Percentiles rank a stretch among this genome's conserved stretches.
phyloP scores from a whole-genome alignment of 1,140 invertebrate genomes.

The Lycorma delicatula region DNA sequence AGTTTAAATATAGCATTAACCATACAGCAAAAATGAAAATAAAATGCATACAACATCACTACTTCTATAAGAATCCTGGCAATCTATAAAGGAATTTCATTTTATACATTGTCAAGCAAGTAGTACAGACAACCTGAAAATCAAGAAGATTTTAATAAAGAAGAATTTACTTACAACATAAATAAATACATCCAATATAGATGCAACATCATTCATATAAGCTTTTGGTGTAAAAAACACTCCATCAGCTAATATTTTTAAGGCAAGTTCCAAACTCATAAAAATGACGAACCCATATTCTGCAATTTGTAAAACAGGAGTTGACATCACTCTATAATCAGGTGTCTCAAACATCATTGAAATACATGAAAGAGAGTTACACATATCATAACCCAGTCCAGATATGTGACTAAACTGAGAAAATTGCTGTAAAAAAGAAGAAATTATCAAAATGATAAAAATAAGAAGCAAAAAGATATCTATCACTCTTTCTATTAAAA shows the following conservation, averaged over 20 bases:
- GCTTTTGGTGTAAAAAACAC: constrained; percentile 99
- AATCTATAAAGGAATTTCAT: no score
- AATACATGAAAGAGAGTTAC: constrained; percentile 91
- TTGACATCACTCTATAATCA: constrained; percentile 75
- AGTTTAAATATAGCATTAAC: no score
- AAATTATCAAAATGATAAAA: no score
- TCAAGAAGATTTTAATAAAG: no score
- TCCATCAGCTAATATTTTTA: constrained; percentile 97
- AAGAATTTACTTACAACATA: constrained; percentile 85
- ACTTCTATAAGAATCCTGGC: no score
- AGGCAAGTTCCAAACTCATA: constrained; percentile 91
- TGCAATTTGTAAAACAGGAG: constrained; percentile 78
- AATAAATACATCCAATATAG: constrained; percentile 94
- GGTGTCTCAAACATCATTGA: constrained; percentile 99
- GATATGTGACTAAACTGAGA: constrained; percentile 92
- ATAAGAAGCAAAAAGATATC: no score
- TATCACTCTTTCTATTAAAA: no score
- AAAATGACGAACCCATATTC: constrained; percentile 97
- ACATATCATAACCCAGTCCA: constrained; percentile 99
- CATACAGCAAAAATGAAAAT: no score
- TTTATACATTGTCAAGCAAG: no score
- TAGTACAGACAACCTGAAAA: no score
- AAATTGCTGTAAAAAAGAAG: constrained; percentile 79
- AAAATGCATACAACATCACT: no score
- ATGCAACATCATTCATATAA: constrained; percentile 94